phyloP scores from a whole-genome alignment of 1,140 invertebrate genomes.

The Zaprionus gabonicus region DNA sequence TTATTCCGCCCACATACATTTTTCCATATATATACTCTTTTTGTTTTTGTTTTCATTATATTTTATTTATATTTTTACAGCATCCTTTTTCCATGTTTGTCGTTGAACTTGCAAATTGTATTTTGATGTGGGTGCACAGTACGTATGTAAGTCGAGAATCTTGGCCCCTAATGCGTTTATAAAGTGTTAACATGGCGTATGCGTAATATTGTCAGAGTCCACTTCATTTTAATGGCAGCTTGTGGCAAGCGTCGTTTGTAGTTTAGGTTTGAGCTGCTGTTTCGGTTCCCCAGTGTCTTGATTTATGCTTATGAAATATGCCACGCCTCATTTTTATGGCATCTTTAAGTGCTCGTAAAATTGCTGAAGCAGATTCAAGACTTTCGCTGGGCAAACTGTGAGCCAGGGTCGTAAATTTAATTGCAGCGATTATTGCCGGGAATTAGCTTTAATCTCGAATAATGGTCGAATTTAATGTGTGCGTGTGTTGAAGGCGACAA shows the following conservation, averaged over 20 bases:
- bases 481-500: neutral
- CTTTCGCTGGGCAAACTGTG: slow-evolving; percentile 7
- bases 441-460: slow-evolving; percentile 61
- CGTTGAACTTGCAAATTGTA: slow-evolving; percentile 64
- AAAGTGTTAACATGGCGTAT: slow-evolving; percentile 78
- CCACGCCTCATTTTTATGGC: slow-evolving; percentile 65
- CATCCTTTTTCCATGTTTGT: slow-evolving; percentile 35
- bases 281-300: slow-evolving; percentile 38
- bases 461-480: slow-evolving; percentile 30
- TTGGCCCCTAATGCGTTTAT: slow-evolving; percentile 70
- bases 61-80: slow-evolving; percentile 24
- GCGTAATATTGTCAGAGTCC: slow-evolving; percentile 49
- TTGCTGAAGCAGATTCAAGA: slow-evolving; percentile 33
- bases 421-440: slow-evolving; percentile 62
- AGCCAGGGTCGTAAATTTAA: slow-evolving; percentile 63
- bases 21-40: slow-evolving; percentile 52
- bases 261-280: neutral
- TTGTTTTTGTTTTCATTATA: slow-evolving; percentile 28
- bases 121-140: slow-evolving; percentile 60
- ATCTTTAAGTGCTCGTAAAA: slow-evolving; percentile 56
- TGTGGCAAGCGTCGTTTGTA: neutral
- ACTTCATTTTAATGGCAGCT: slow-evolving; percentile 60
- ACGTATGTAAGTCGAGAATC: slow-evolving; percentile 7
- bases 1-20: slow-evolving; percentile 37
- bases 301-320: slow-evolving; percentile 61